phyloP scores from a whole-genome alignment of 2,797 vertebrate species.

The Argyrosomus regius region DNA sequence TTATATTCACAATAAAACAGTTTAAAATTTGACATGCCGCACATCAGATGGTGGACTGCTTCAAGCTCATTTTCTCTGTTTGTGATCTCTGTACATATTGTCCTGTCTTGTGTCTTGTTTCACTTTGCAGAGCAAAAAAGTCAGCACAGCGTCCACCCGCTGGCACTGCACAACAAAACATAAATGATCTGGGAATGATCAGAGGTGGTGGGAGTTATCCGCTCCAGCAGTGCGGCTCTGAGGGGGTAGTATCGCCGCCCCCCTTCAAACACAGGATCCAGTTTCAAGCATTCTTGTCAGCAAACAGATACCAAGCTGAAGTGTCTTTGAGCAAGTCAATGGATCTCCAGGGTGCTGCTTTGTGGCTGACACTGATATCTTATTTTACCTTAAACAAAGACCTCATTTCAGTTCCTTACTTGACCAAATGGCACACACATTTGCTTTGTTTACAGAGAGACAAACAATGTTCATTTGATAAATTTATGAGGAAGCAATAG shows the following conservation, averaged over 20 bases:
- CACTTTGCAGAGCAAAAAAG: conserved; percentile 27
- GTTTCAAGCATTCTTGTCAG: conserved; percentile 45
- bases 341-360: not conserved
- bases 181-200: conserved; percentile 54
- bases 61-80: conserved; percentile 13
- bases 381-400: not conserved
- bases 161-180: conserved; percentile 39
- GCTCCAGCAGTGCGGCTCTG: conserved; percentile 10
- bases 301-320: conserved; percentile 31
- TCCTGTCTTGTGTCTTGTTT: conserved; percentile 35
- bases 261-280: conserved; percentile 17
- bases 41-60: not conserved
- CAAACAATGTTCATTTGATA: not conserved
- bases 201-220: conserved; percentile 29
- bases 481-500: not conserved
- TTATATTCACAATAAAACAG: conserved; percentile 1
- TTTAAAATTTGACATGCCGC: not conserved
- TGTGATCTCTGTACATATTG: conserved; percentile 10
- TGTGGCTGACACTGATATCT: conserved; percentile 11
- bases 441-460: not conserved
- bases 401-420: not conserved
- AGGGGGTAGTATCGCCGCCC: not conserved
- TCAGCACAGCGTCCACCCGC: conserved; percentile 9
- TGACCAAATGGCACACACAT: not conserved
- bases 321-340: conserved; percentile 54